phyloP scores from a whole-genome alignment of 2,888 invertebrate species.

The Ptilodon capucinus region DNA sequence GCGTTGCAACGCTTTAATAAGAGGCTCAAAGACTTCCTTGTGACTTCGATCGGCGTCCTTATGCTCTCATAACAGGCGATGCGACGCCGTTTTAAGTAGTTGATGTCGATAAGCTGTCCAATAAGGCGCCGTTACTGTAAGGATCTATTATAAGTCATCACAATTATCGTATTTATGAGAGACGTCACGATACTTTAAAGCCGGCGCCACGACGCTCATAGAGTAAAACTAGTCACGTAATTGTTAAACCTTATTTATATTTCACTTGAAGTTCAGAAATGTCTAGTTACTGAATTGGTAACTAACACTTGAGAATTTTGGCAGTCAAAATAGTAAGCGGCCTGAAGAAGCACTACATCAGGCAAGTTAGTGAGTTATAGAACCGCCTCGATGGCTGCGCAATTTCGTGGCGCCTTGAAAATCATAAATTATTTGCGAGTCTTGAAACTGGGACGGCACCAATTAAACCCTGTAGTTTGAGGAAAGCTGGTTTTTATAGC shows the following conservation, averaged over 20 bases:
- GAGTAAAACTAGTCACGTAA: neutral
- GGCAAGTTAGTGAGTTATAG: neutral
- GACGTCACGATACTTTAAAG: too few species aligned
- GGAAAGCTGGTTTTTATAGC: constrained; percentile 36
- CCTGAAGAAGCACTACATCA: neutral
- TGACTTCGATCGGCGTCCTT: too few species aligned
- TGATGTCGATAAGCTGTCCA: too few species aligned
- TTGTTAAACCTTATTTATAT: neutral
- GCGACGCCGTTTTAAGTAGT: too few species aligned
- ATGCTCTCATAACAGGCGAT: too few species aligned
- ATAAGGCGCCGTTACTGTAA: too few species aligned
- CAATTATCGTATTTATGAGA: too few species aligned
- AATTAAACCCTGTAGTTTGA: constrained; percentile 48
- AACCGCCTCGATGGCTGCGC: neutral
- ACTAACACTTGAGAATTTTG: neutral
- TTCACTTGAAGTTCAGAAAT: neutral
- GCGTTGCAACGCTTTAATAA: too few species aligned
- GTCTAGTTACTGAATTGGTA: neutral
- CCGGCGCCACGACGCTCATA: too few species aligned
- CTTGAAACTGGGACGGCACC: constrained; percentile 46
- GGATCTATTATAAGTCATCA: too few species aligned
- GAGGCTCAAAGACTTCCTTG: too few species aligned
- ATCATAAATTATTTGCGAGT: constrained; percentile 49
- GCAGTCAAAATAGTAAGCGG: neutral
- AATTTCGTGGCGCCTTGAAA: constrained; percentile 11